Conservation (phyloP, 2,797 vertebrate genomes). For the Myripristis murdjan region DNA sequence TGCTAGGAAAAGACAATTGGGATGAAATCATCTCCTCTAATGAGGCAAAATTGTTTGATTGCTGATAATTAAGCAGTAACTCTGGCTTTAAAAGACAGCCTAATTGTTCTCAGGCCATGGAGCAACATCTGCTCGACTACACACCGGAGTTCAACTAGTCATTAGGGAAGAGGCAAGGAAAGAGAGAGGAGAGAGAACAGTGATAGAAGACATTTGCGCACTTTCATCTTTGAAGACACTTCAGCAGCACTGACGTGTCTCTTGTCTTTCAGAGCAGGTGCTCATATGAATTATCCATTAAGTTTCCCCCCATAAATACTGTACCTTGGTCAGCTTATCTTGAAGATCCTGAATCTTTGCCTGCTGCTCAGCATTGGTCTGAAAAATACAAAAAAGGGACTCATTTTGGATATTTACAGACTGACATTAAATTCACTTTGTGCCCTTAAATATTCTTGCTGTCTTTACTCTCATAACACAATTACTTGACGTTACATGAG, state of each 20-base stretch:
- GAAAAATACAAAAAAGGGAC: constrained; percentile 40
- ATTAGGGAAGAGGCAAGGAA: constrained; percentile 15
- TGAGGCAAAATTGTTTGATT: constrained; percentile 38
- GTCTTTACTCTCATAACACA: too few relatives aligned
- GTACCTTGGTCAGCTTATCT: constrained; percentile 95
- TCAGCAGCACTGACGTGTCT: constrained; percentile 41
- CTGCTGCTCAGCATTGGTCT: constrained; percentile 96
- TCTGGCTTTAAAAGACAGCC: constrained; percentile 31
- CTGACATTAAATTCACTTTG: too few relatives aligned
- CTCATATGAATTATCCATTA: constrained; percentile 66
- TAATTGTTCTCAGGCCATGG: constrained; percentile 36
- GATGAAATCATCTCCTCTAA: constrained; percentile 39
- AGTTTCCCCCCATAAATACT: constrained; percentile 29
- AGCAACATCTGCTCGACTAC: constrained; percentile 26
- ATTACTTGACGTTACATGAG: neutral
- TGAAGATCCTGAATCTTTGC: constrained; percentile 95
- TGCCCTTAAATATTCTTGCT: neutral
- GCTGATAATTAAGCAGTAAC: constrained; percentile 37
- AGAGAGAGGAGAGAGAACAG: neutral
- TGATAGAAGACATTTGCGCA: constrained; percentile 25
- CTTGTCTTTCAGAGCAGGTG: constrained; percentile 37
- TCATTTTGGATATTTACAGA: neutral
- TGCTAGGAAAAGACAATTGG: constrained; percentile 33
- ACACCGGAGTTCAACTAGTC: constrained; percentile 12
- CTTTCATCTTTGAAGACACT: constrained; percentile 23